phyloP scores from a whole-genome alignment of 2,113 vertebrate genomes.

The Periophthalmodon schlosseri region DNA sequence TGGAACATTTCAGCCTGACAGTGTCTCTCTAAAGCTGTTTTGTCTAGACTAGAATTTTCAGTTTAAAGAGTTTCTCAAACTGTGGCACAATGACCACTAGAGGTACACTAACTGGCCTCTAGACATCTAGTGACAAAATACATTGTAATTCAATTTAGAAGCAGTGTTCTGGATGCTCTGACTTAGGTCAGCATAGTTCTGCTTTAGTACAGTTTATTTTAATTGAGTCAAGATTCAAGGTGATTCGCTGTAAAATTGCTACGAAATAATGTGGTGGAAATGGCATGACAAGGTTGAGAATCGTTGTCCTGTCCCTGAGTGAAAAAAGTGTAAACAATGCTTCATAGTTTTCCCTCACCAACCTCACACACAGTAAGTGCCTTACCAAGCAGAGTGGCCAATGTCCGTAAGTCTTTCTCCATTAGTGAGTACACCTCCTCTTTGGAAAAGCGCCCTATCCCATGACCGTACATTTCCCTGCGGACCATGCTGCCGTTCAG shows the following conservation, averaged over 20 bases:
- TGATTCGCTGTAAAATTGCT: too few species aligned
- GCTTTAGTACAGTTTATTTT: neutral
- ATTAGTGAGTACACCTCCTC: constrained; percentile 94
- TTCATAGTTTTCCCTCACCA: neutral
- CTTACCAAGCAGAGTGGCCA: constrained; percentile 91
- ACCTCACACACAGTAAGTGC: neutral
- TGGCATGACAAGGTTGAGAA: too few species aligned
- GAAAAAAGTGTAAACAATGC: neutral
- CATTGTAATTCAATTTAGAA: neutral
- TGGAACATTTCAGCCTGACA: constrained; percentile 11
- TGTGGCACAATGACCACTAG: neutral
- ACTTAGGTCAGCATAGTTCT: neutral
- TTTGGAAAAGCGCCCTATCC: constrained; percentile 92
- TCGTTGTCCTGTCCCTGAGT: too few species aligned
- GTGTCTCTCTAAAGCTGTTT: neutral
- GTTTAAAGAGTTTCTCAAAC: neutral
- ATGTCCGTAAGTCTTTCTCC: constrained; percentile 97
- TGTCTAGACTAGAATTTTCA: constrained; percentile 1
- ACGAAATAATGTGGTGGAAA: too few species aligned
- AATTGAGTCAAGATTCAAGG: too few species aligned
- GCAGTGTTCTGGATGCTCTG: neutral
- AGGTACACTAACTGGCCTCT: neutral
- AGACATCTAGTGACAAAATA: neutral
- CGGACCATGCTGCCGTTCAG: constrained; percentile 93
- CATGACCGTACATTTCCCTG: constrained; percentile 95